Evolutionary conservation across 2,888 invertebrate species (phyloP).

Genomic region (Catocala sponsa): DNA sequence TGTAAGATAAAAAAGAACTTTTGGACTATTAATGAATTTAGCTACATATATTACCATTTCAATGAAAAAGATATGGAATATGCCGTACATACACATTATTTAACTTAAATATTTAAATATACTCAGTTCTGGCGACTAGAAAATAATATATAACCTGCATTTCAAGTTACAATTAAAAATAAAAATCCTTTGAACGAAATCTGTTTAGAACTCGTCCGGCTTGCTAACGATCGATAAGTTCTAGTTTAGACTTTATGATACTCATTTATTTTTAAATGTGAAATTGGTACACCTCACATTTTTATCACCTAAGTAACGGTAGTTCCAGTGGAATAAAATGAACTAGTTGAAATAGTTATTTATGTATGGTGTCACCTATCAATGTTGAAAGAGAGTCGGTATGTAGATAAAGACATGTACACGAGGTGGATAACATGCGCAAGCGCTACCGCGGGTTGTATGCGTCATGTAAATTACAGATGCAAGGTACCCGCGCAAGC

Average conservation of each 20-base stretch:
- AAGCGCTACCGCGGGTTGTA: too few relatives aligned
- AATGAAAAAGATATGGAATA: too few relatives aligned
- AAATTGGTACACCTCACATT: conserved; percentile 6
- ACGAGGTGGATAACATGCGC: too few relatives aligned
- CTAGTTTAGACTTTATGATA: conserved; percentile 8
- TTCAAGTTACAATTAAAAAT: conserved; percentile 8
- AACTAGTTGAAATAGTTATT: not conserved
- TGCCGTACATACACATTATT: not conserved
- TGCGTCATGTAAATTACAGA: too few relatives aligned
- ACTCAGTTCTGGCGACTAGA: not conserved
- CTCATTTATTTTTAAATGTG: conserved; percentile 12
- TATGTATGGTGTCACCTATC: not conserved
- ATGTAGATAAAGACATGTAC: too few relatives aligned
- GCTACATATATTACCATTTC: too few relatives aligned
- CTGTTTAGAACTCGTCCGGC: conserved; percentile 6
- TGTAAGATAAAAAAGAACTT: too few relatives aligned
- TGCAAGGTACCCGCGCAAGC: too few relatives aligned
- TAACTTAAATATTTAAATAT: not conserved
- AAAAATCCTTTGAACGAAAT: conserved; percentile 7
- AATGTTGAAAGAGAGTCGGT: too few relatives aligned
- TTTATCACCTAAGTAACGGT: conserved; percentile 9
- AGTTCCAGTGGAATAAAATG: conserved; percentile 2
- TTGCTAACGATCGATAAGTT: not conserved
- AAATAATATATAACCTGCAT: conserved; percentile 4
- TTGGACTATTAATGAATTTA: too few relatives aligned